Conservation (phyloP, 1,140 invertebrate species). For the Notospermus geniculatus region DNA sequence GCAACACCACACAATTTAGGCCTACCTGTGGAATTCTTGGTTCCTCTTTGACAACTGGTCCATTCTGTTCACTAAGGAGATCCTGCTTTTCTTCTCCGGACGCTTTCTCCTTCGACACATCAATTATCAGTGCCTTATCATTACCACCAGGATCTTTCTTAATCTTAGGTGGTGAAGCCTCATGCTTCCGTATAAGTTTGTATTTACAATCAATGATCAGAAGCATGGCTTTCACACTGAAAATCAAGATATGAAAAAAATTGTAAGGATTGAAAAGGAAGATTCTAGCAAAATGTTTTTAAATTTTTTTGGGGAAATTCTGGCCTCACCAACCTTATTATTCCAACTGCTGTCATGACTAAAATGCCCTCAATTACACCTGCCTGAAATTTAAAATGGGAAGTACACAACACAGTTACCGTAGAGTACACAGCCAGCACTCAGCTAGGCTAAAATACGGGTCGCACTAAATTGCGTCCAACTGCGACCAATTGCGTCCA, state of each 20-base stretch:
- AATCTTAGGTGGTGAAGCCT: too few relatives aligned
- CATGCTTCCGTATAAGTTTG: conserved; percentile 31
- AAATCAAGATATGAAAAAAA: conserved; percentile 17
- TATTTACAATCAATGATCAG: conserved; percentile 58
- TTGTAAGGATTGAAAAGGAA: too few relatives aligned
- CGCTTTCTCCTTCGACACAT: neutral
- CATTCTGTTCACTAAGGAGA: conserved; percentile 14
- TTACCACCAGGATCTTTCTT: neutral
- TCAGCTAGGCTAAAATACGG: too few relatives aligned
- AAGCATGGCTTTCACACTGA: conserved; percentile 56
- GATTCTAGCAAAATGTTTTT: too few relatives aligned
- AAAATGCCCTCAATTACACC: conserved; percentile 56
- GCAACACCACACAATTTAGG: neutral
- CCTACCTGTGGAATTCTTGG: neutral
- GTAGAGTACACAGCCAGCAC: too few relatives aligned
- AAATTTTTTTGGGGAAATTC: too few relatives aligned
- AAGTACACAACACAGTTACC: too few relatives aligned
- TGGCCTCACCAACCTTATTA: conserved; percentile 37
- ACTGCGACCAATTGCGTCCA: too few relatives aligned
- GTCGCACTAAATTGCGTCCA: too few relatives aligned
- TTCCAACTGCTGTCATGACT: conserved; percentile 53
- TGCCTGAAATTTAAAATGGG: conserved; percentile 40
- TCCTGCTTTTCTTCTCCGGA: conserved; percentile 9
- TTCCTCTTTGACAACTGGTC: neutral
- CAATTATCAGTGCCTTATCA: neutral